Evolutionary conservation across 2,797 vertebrate genomes (phyloP), one percentile per base, ranked within the genome.

Genomic region (Urocyon cinereoargenteus): DNA sequence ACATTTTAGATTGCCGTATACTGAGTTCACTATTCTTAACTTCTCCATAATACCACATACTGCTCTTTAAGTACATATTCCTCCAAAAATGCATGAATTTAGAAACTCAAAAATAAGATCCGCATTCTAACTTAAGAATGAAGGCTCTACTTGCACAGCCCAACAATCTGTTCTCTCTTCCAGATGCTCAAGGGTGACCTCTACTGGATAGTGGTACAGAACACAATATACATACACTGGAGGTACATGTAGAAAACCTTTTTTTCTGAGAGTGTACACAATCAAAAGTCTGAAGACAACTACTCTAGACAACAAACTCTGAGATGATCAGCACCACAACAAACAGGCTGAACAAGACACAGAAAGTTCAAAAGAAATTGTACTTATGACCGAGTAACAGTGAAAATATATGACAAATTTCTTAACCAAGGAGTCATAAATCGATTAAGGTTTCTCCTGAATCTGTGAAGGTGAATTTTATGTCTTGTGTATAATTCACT

Each of bases 171-270:
- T 53, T 75, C n/a, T 79, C 24, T 36, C 6, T 61, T 73, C 15
- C 82, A 96, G 70, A 62, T n/a, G 19, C 62, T 85, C 87, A 96
- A 90, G 84, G 36, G 77, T 96, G 96, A 94, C 96, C 77, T 95
- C 97, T 97, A 91, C 96, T 96, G 93, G 96, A 86, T 11, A 96
- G 88, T 1, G 9, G 49, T 59, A 72, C 15, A 77, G 5, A 96
- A 89, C 49, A 64, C 75, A 55, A 62, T 40, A 49, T 12, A 78
- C 22, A 57, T 53, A 84, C 64, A 66, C 15, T 72, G 0, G 12
- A 85, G 5, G 8, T 59, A n/a, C 1, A 88, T 28, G 49, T 59
- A 70, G 77, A 66, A 93, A 94, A 84, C 24, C 18, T 57, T 64
- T 84, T 88, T 92, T 68, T 82, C 45, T 85, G 22, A 89, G n/a